These are phyloP conservation scores for Acanthosepion pharaonis DNA, from an alignment of 2,888 invertebrate genomes.

Conservation along the genomic window DNA sequence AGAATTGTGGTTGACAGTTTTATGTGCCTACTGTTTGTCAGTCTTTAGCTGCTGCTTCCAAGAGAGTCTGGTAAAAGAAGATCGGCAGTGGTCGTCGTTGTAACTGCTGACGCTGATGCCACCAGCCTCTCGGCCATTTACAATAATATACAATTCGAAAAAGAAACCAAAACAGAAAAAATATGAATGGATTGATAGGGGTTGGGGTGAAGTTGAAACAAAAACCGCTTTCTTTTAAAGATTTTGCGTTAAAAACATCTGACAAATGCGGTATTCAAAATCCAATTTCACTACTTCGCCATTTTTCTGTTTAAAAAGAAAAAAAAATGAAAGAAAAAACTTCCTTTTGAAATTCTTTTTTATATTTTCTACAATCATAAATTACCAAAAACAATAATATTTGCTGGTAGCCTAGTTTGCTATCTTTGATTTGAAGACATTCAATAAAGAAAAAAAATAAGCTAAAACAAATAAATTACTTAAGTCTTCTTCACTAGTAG, in stretches of 20 bases:
- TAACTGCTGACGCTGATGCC: not conserved
- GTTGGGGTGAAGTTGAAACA: not conserved
- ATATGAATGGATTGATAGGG: not conserved
- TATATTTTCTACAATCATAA: too few relatives aligned
- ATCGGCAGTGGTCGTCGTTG: not conserved
- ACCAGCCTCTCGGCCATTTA: slow-evolving; percentile 3
- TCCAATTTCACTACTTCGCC: not conserved
- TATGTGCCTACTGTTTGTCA: not conserved
- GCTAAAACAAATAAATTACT: too few relatives aligned
- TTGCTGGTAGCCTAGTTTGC: too few relatives aligned
- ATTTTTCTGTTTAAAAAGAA: not conserved
- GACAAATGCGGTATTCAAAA: not conserved
- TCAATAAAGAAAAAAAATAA: too few relatives aligned
- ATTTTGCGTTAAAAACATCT: not conserved
- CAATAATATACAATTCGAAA: not conserved
- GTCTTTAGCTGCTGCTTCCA: not conserved
- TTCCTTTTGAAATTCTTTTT: too few relatives aligned
- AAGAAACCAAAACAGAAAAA: not conserved
- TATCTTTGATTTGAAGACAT: too few relatives aligned
- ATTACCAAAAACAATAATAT: too few relatives aligned
- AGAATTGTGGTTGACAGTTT: not conserved
- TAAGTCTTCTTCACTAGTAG: not conserved
- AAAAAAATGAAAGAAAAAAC: not conserved
- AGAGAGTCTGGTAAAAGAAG: slow-evolving; percentile 33
- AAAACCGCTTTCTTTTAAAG: not conserved